Percentiles rank a stretch among this genome's conserved stretches.
phyloP scores from a whole-genome alignment of 2,888 invertebrate species.

The Hirtodrosophila duncani region DNA sequence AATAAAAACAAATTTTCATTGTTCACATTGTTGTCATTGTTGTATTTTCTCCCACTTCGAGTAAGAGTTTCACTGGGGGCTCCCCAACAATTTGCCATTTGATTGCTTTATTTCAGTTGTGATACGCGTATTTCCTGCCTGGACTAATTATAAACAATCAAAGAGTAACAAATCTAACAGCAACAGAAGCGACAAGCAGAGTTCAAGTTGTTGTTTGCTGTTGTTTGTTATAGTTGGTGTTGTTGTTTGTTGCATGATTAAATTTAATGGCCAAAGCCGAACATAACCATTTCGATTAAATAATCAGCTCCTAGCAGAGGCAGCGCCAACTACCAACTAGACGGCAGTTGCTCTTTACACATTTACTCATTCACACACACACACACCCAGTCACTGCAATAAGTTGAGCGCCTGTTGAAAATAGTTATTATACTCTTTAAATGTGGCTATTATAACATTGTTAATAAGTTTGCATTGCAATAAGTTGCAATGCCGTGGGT shows the following conservation, averaged over 20 bases:
- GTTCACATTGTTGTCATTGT: slow-evolving; percentile 19
- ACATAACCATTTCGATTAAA: slow-evolving; percentile 70
- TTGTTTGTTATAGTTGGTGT: slow-evolving; percentile 13
- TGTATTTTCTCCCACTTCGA: neutral
- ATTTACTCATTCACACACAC: slow-evolving; percentile 44
- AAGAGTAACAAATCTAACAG: slow-evolving; percentile 35
- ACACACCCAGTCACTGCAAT: slow-evolving; percentile 29
- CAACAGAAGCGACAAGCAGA: slow-evolving; percentile 1
- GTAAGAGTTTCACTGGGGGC: slow-evolving; percentile 13
- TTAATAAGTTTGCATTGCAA: too few species aligned
- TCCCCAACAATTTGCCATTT: slow-evolving; percentile 33
- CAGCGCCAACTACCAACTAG: neutral
- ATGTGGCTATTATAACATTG: too few species aligned
- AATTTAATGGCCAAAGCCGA: slow-evolving; percentile 53
- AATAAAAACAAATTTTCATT: too few species aligned
- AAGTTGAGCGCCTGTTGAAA: slow-evolving; percentile 45
- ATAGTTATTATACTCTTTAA: too few species aligned
- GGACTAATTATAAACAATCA: slow-evolving; percentile 57
- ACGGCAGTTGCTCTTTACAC: slow-evolving; percentile 45
- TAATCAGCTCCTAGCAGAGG: slow-evolving; percentile 50
- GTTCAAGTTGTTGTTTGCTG: slow-evolving; percentile 5
- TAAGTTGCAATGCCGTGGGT: too few species aligned
- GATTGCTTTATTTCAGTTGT: slow-evolving; percentile 39
- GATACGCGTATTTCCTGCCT: slow-evolving; percentile 31
- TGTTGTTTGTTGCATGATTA: slow-evolving; percentile 47